Percentiles rank a stretch among this genome's conserved stretches.
phyloP scores from a whole-genome alignment of 2,888 invertebrate species.

The Megalurothrips usitatus region DNA sequence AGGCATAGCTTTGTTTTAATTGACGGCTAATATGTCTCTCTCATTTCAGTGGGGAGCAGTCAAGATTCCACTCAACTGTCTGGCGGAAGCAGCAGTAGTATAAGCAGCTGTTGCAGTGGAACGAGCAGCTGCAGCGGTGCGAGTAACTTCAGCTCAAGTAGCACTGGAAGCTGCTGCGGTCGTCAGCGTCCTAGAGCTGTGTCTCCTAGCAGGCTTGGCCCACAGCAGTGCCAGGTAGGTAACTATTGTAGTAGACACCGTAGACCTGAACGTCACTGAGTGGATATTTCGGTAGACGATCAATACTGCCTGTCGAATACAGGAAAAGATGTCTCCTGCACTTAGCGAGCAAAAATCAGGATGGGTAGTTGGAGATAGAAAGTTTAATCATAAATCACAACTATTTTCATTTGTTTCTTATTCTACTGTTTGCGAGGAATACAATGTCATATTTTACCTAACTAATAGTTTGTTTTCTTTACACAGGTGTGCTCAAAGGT shows the following conservation, averaged over 20 bases:
- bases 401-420: constrained; percentile 30
- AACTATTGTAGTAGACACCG: background rate
- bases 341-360: too few species aligned
- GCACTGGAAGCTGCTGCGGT: constrained; percentile 50
- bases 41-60: constrained; percentile 49
- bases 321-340: too few species aligned
- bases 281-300: too few species aligned
- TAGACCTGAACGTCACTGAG: too few species aligned
- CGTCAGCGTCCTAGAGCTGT: constrained; percentile 76
- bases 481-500: constrained; percentile 89
- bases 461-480: constrained; percentile 34
- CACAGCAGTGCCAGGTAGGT: constrained; percentile 85
- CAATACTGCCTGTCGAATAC: too few species aligned
- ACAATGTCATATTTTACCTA: background rate
- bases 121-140: constrained; percentile 39
- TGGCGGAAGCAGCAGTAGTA: background rate
- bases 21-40: background rate
- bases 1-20: too few species aligned
- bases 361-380: background rate
- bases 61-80: constrained; percentile 48
- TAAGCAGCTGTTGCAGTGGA: background rate
- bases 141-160: constrained; percentile 48
- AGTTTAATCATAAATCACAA: constrained; percentile 22
- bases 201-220: constrained; percentile 85
- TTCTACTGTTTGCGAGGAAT: constrained; percentile 7